Evolutionary conservation across 1,140 invertebrate genomes (phyloP).

Genomic region (Brachionus manjavacas): DNA sequence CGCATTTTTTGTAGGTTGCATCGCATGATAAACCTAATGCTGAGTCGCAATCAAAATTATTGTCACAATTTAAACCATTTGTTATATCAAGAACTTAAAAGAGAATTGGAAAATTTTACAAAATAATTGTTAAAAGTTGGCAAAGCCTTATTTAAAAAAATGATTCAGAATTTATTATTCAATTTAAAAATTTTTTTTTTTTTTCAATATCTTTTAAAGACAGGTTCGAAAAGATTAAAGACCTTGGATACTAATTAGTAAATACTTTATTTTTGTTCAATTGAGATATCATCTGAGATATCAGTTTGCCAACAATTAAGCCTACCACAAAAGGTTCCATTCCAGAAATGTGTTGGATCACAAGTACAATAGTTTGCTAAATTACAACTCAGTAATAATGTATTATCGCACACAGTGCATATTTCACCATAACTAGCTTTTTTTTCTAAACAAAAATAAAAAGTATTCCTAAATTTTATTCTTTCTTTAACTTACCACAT

Average conservation of each 20-base stretch:
- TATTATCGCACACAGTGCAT: conserved; percentile 17
- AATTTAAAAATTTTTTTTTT: no score
- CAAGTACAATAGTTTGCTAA: conserved; percentile 2
- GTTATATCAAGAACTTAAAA: not conserved
- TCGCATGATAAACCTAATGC: not conserved
- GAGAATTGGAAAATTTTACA: not conserved
- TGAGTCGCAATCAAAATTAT: conserved; percentile 33
- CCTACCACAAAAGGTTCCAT: conserved; percentile 36
- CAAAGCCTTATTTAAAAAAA: no score
- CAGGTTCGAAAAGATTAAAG: no score
- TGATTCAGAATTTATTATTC: no score
- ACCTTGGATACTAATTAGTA: no score
- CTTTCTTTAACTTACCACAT: not conserved
- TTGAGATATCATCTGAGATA: not conserved
- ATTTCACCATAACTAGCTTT: not conserved
- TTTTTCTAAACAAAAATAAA: not conserved
- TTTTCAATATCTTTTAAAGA: no score
- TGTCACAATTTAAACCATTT: conserved; percentile 29
- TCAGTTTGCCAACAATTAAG: not conserved
- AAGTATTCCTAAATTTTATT: not conserved
- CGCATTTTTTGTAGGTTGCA: not conserved
- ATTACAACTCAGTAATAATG: not conserved
- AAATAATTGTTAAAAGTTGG: not conserved
- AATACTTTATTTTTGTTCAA: no score
- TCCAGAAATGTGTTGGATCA: not conserved